A percentile compares a stretch with the other conserved stretches of the same genome.
Evolutionary conservation across 2,113 vertebrate genomes (phyloP).

Genomic region (Podarcis cretensis): DNA sequence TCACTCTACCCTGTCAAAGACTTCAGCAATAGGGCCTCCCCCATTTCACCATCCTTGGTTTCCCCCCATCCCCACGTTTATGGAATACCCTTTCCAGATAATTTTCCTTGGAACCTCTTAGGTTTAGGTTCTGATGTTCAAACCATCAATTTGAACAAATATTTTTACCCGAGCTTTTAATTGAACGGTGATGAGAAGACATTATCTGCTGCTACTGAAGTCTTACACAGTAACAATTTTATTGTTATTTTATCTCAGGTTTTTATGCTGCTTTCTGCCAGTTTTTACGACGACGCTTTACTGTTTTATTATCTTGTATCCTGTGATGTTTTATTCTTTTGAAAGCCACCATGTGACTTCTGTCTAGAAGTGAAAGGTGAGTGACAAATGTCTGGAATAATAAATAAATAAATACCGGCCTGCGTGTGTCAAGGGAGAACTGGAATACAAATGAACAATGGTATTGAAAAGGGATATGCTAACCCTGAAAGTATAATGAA

Average conservation of each 20-base stretch:
- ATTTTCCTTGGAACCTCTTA: neutral
- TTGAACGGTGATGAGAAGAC: neutral
- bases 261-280: neutral
- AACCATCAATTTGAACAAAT: neutral
- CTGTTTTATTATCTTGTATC: neutral
- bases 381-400: neutral
- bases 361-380: neutral
- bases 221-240: neutral
- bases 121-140: neutral
- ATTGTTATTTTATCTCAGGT: neutral
- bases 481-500: neutral
- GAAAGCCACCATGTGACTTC: neutral
- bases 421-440: neutral
- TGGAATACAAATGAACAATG: neutral
- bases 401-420: neutral
- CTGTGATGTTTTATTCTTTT: neutral
- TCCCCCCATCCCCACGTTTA: neutral
- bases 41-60: no score
- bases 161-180: neutral
- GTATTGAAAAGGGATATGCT: neutral
- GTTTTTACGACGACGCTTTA: neutral
- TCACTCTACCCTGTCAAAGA: no score
- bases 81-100: neutral
- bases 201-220: neutral
- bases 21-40: no score